These are phyloP conservation scores for Pseudorhiza aurosa DNA, from an alignment of 30 jellyfish, hydroid and myxozoan species.

Conservation along the genomic window DNA sequence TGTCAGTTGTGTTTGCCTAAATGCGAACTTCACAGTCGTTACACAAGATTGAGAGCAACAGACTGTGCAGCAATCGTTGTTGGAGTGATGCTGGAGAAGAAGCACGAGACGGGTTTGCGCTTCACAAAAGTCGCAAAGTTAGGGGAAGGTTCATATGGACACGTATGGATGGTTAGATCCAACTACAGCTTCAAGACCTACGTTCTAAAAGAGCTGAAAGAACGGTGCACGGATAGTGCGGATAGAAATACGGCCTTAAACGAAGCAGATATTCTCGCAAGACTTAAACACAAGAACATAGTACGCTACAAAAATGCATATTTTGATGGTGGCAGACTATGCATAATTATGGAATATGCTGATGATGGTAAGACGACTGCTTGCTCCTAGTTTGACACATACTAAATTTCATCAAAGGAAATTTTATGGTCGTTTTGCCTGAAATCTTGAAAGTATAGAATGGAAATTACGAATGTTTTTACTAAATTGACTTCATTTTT, in stretches of 20 bases:
- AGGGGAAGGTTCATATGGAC: constrained; percentile 81
- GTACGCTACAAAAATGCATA: constrained; percentile 75
- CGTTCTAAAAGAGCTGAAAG: constrained; percentile 71
- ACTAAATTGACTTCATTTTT: too few species aligned
- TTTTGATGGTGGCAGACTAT: constrained; percentile 52
- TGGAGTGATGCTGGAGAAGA: constrained; percentile 25
- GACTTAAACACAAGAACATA: constrained; percentile 74
- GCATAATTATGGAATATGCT: constrained; percentile 85
- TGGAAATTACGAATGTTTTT: too few species aligned
- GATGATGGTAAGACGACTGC: constrained; percentile 82
- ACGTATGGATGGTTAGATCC: constrained; percentile 69
- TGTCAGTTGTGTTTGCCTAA: too few species aligned
- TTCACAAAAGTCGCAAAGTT: constrained; percentile 36
- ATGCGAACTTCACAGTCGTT: too few species aligned
- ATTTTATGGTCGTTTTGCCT: too few species aligned
- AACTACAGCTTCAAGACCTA: constrained; percentile 44
- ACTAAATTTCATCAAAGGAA: too few species aligned
- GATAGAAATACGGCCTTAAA: constrained; percentile 68
- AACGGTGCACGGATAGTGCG: constrained; percentile 15
- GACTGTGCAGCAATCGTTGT: too few species aligned
- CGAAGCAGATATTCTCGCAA: constrained; percentile 78
- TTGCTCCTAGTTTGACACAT: too few species aligned
- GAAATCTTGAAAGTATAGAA: too few species aligned
- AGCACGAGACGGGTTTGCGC: background rate
- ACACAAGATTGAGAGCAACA: too few species aligned